Conservation (phyloP, 2,888 invertebrate genomes). For the Agapostemon virescens region DNA sequence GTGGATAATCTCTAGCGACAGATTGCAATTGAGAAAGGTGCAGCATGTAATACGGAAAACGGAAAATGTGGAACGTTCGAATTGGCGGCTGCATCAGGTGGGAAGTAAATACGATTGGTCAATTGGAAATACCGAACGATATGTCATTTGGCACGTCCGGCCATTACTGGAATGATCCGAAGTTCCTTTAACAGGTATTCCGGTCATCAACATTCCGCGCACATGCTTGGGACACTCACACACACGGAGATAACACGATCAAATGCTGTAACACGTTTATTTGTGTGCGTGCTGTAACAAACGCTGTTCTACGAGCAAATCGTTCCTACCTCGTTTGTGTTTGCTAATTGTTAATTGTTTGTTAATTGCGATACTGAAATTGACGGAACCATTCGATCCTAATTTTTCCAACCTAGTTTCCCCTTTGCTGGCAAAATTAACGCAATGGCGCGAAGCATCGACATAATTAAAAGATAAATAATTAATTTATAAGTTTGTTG, state of each 20-base stretch:
- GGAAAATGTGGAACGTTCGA: not conserved
- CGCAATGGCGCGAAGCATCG: no score
- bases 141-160: constrained; percentile 13
- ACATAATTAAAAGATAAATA: no score
- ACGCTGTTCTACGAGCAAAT: no score
- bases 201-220: constrained; percentile 29
- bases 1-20: not conserved
- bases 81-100: not conserved
- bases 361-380: no score
- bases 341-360: no score
- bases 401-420: no score
- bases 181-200: constrained; percentile 33
- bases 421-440: no score
- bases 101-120: constrained; percentile 18
- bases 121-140: constrained; percentile 9
- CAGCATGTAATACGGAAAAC: not conserved
- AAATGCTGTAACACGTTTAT: not conserved
- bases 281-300: not conserved
- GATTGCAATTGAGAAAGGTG: not conserved
- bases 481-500: no score
- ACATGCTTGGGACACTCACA: not conserved
- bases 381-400: no score
- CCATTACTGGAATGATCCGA: constrained; percentile 26
- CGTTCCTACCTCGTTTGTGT: no score
- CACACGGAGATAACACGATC: not conserved